phyloP scores from a whole-genome alignment of 2,888 invertebrate genomes.

The Timandra comae region DNA sequence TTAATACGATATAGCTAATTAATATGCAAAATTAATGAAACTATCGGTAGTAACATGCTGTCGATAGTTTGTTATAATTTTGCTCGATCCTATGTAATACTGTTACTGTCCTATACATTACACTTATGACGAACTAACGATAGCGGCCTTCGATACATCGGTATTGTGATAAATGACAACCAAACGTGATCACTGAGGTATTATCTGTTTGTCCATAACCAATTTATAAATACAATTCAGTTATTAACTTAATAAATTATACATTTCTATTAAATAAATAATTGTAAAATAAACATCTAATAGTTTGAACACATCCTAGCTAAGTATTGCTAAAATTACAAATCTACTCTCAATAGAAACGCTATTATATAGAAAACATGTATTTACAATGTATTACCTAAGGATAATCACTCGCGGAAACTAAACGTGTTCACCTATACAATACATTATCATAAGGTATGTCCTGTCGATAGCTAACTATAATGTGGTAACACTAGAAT shows the following conservation, averaged over 20 bases:
- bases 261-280: slow-evolving; percentile 64
- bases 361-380: slow-evolving; percentile 49
- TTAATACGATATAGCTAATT: slow-evolving; percentile 13
- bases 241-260: slow-evolving; percentile 62
- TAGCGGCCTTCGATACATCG: slow-evolving; percentile 13
- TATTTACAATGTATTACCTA: slow-evolving; percentile 61
- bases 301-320: slow-evolving; percentile 73
- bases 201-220: slow-evolving; percentile 43
- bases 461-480: background rate
- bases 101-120: slow-evolving; percentile 1
- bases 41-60: slow-evolving; percentile 2
- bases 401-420: slow-evolving; percentile 39
- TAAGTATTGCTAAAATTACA: slow-evolving; percentile 66
- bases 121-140: slow-evolving; percentile 6
- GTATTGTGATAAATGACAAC: slow-evolving; percentile 43
- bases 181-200: slow-evolving; percentile 46
- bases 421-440: slow-evolving; percentile 49
- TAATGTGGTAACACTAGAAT: background rate
- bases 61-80: slow-evolving; percentile 1
- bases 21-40: slow-evolving; percentile 9
- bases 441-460: slow-evolving; percentile 21
- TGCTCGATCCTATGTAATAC: slow-evolving; percentile 1
- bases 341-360: slow-evolving; percentile 57
- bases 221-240: slow-evolving; percentile 34
- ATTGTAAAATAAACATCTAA: slow-evolving; percentile 59